Evolutionary conservation across 2,888 invertebrate genomes (phyloP).

Genomic region (Drosophila birchii): DNA sequence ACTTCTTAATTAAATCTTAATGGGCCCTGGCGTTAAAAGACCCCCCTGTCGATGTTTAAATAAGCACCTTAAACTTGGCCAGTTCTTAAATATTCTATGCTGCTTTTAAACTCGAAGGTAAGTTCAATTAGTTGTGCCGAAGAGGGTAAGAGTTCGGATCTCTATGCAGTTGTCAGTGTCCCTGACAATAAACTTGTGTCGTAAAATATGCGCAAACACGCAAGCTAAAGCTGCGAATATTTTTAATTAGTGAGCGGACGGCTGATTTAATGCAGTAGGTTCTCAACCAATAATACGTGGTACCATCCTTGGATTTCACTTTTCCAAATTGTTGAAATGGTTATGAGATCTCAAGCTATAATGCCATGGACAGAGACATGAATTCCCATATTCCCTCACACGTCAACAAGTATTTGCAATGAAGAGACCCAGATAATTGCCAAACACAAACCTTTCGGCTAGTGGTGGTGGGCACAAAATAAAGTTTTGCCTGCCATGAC

Average conservation of each 20-base stretch:
- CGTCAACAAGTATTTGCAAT: slow-evolving; percentile 46
- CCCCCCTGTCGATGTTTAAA: slow-evolving; percentile 52
- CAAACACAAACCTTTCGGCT: slow-evolving; percentile 44
- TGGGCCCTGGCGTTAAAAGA: slow-evolving; percentile 30
- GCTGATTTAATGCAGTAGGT: slow-evolving; percentile 31
- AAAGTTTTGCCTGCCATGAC: slow-evolving; percentile 20
- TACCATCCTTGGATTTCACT: slow-evolving; percentile 19
- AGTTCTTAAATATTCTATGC: slow-evolving; percentile 47
- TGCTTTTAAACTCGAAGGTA: slow-evolving; percentile 65
- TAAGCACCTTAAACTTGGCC: slow-evolving; percentile 55
- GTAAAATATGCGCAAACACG: slow-evolving; percentile 71
- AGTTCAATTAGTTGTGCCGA: slow-evolving; percentile 58
- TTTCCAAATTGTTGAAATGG: slow-evolving; percentile 13
- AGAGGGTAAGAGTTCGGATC: slow-evolving; percentile 13
- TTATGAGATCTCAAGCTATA: neutral
- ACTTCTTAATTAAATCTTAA: slow-evolving; percentile 73
- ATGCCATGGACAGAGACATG: slow-evolving; percentile 2
- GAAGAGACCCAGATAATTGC: slow-evolving; percentile 21
- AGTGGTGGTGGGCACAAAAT: slow-evolving; percentile 6
- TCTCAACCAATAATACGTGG: slow-evolving; percentile 25
- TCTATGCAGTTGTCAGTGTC: slow-evolving; percentile 28
- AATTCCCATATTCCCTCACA: slow-evolving; percentile 20
- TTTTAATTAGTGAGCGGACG: slow-evolving; percentile 10
- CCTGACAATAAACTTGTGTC: slow-evolving; percentile 64
- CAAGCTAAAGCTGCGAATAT: slow-evolving; percentile 38